These are phyloP conservation scores for Pantelozetes paolii DNA, from an alignment of 2,888 invertebrate species.

Conservation along the genomic window DNA sequence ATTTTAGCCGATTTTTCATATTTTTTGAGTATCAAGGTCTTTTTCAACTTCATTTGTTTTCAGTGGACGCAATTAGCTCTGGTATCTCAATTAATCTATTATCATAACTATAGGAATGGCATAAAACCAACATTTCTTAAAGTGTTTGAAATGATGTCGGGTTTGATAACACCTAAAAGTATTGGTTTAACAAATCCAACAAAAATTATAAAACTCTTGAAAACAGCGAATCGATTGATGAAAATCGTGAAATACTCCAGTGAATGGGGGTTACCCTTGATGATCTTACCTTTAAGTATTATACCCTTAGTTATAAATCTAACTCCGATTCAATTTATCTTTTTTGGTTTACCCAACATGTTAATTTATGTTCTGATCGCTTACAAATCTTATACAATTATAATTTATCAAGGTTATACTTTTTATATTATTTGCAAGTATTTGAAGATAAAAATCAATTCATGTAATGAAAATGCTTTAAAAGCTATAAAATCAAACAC, in stretches of 20 bases:
- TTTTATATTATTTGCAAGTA: background rate
- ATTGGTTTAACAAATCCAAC: background rate
- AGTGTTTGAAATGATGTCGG: background rate
- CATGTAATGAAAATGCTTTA: background rate
- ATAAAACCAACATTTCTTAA: conserved; percentile 4
- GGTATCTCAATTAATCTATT: background rate
- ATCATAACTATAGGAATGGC: background rate
- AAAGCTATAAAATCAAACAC: background rate
- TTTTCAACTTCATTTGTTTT: background rate
- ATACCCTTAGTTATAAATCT: too few relatives aligned
- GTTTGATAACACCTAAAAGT: background rate
- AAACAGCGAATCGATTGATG: background rate
- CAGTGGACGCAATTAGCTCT: background rate
- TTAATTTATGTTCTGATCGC: background rate
- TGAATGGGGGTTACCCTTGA: background rate
- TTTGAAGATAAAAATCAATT: background rate
- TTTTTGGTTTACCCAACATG: background rate
- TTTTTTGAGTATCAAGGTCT: too few relatives aligned
- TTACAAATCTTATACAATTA: background rate
- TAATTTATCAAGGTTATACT: background rate
- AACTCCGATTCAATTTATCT: background rate
- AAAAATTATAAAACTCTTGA: background rate
- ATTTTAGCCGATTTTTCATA: too few relatives aligned
- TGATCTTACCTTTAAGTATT: too few relatives aligned
- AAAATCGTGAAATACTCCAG: background rate